Evolutionary conservation across 2,888 invertebrate genomes (phyloP).

Genomic region (Baccha elongata): DNA sequence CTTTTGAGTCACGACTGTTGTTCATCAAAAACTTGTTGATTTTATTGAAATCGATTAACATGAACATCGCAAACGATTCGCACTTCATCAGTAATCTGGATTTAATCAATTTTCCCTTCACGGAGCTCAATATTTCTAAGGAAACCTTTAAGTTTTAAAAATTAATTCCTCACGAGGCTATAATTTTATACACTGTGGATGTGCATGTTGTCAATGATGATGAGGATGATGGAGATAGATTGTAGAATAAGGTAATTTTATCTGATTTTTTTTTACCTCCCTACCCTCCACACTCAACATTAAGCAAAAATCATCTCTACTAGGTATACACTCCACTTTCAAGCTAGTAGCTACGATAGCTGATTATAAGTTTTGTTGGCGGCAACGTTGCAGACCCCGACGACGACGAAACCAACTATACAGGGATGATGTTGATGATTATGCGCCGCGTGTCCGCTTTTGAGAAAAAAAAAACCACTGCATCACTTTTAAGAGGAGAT

Average conservation of each 20-base stretch:
- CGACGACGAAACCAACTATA: constrained; percentile 12
- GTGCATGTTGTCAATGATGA: constrained; percentile 64
- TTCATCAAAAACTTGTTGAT: constrained; percentile 12
- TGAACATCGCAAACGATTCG: constrained; percentile 26
- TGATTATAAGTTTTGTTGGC: constrained; percentile 25
- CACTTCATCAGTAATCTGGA: constrained; percentile 26
- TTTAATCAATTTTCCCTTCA: not conserved
- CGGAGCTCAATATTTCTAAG: not conserved
- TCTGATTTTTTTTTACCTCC: constrained; percentile 19
- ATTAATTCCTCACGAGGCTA: constrained; percentile 52
- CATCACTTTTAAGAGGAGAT: constrained; percentile 40
- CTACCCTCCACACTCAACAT: not conserved
- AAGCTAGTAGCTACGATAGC: constrained; percentile 7
- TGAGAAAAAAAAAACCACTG: constrained; percentile 7
- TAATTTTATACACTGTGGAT: constrained; percentile 39
- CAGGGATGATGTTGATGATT: constrained; percentile 55
- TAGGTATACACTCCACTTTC: not conserved
- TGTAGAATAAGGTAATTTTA: constrained; percentile 41
- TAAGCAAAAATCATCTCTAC: constrained; percentile 3
- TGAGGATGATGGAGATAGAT: constrained; percentile 42
- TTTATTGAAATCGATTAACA: constrained; percentile 13
- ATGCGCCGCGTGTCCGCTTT: constrained; percentile 67
- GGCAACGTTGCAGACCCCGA: constrained; percentile 25
- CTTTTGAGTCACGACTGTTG: not conserved
- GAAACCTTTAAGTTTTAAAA: constrained; percentile 9